These are phyloP conservation scores for Trichopria drosophilae DNA, from an alignment of 2,888 invertebrate species.

Conservation along the genomic window DNA sequence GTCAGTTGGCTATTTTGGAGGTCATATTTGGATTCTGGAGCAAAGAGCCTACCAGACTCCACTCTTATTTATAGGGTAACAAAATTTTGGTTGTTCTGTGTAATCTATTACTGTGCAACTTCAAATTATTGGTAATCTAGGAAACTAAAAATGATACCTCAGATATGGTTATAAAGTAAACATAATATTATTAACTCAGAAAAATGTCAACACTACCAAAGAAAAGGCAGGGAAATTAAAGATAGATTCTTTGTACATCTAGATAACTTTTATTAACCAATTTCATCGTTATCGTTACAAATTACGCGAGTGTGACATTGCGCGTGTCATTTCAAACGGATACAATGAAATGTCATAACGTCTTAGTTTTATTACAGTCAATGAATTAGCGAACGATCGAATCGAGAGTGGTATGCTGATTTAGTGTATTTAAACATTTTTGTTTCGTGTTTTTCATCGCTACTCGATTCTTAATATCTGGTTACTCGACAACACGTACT, in stretches of 20 bases:
- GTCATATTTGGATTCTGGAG: too few relatives aligned
- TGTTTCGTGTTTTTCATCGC: conserved; percentile 50
- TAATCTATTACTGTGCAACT: too few relatives aligned
- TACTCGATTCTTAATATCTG: conserved; percentile 54
- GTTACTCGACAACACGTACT: conserved; percentile 57
- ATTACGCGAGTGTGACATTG: conserved; percentile 52
- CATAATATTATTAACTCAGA: too few relatives aligned
- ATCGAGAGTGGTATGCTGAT: conserved; percentile 41
- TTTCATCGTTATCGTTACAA: conserved; percentile 57
- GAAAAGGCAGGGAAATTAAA: too few relatives aligned
- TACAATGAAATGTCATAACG: conserved; percentile 56
- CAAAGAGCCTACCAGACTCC: too few relatives aligned
- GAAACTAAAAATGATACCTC: too few relatives aligned
- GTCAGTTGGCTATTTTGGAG: too few relatives aligned
- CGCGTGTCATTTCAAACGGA: conserved; percentile 51
- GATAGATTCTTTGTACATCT: conserved; percentile 53
- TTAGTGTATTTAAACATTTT: conserved; percentile 30
- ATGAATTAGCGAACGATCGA: conserved; percentile 52
- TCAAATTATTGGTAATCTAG: too few relatives aligned
- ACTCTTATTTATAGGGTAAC: too few relatives aligned
- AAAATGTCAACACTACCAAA: too few relatives aligned
- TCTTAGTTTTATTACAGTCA: conserved; percentile 45
- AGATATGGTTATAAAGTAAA: too few relatives aligned
- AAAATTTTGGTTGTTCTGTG: too few relatives aligned
- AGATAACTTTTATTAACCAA: conserved; percentile 60